Conservation (phyloP, 2,888 invertebrate species). For the Sepioteuthis lessoniana region DNA sequence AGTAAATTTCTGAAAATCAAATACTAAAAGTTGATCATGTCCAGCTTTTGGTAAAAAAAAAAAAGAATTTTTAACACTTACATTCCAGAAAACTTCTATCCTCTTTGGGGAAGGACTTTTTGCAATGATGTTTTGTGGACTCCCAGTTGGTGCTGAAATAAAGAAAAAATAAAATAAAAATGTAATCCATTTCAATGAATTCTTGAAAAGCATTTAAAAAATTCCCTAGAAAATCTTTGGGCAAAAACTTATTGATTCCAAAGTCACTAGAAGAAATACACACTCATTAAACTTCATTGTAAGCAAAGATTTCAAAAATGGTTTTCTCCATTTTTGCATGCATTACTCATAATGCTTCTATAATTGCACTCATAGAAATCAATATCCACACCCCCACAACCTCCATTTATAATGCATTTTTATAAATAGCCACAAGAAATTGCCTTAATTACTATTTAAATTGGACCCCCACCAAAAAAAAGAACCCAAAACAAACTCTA, state of each 20-base stretch:
- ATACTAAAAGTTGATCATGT: no score
- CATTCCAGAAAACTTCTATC: conserved; percentile 64
- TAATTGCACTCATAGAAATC: not conserved
- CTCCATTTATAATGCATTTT: not conserved
- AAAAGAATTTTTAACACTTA: conserved; percentile 50
- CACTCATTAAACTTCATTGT: not conserved
- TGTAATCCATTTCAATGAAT: not conserved
- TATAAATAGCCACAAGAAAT: not conserved
- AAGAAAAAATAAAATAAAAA: not conserved
- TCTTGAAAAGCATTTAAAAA: not conserved
- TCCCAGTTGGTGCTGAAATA: conserved; percentile 59
- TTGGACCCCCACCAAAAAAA: no score
- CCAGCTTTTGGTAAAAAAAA: not conserved
- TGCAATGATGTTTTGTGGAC: conserved; percentile 57
- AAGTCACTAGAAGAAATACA: not conserved
- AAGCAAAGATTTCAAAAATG: not conserved
- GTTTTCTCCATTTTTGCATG: not conserved
- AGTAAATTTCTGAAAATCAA: no score
- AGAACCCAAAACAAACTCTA: no score
- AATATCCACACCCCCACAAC: not conserved
- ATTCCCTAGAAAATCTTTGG: not conserved
- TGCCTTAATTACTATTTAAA: not conserved
- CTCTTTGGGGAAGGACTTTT: conserved; percentile 54
- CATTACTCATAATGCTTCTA: not conserved
- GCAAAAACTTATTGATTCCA: not conserved